Conservation (phyloP, 2,888 invertebrate species). For the Acrobeloides nanus region DNA sequence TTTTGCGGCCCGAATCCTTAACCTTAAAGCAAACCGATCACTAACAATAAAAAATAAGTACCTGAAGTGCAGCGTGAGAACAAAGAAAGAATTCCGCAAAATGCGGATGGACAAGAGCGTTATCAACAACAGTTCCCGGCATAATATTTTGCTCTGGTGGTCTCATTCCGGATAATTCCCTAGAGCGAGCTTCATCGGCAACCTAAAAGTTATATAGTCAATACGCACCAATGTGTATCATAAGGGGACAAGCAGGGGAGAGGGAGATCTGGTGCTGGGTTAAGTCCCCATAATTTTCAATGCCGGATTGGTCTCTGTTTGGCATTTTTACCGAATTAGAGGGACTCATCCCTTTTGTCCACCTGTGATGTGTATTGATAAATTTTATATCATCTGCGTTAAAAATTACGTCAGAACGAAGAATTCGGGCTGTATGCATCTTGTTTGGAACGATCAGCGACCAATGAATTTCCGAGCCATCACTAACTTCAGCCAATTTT, state of each 20-base stretch:
- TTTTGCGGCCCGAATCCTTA: background rate
- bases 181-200: constrained; percentile 2
- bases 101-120: constrained; percentile 26
- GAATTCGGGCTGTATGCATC: constrained; percentile 32
- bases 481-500: constrained; percentile 1
- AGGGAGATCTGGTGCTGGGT: too few species aligned
- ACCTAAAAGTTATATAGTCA: too few species aligned
- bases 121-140: constrained; percentile 35
- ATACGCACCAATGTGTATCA: too few species aligned
- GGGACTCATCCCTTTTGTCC: too few species aligned
- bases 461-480: constrained; percentile 23
- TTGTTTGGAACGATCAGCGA: constrained; percentile 32
- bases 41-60: background rate
- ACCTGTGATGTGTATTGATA: too few species aligned
- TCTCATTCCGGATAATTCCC: background rate
- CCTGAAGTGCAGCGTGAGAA: constrained; percentile 1
- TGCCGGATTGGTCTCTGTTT: too few species aligned
- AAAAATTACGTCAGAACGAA: constrained; percentile 17
- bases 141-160: constrained; percentile 32
- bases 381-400: too few species aligned
- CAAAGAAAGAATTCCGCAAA: constrained; percentile 39
- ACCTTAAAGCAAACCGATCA: background rate
- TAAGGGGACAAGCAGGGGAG: too few species aligned
- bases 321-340: too few species aligned
- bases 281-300: too few species aligned